A percentile compares a stretch with the other conserved stretches of the same genome.
phyloP scores from a whole-genome alignment of 2,888 invertebrate species.

The Trissonchulus sp. region DNA sequence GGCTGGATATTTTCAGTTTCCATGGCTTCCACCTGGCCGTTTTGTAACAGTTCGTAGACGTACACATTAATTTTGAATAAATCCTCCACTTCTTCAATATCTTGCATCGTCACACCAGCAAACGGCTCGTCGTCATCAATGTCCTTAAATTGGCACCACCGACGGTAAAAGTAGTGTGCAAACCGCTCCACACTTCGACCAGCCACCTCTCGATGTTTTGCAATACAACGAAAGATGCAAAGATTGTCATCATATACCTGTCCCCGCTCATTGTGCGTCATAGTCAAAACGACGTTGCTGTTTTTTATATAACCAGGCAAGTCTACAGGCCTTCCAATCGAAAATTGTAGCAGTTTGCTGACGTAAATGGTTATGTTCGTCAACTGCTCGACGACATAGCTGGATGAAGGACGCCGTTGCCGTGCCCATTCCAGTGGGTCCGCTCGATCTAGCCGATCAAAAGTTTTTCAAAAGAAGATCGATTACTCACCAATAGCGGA shows the following conservation, averaged over 20 bases:
- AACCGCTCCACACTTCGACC: too few species aligned
- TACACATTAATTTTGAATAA: not conserved
- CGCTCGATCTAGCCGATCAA: not conserved
- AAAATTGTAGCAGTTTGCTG: not conserved
- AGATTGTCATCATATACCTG: too few species aligned
- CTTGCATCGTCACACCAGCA: not conserved
- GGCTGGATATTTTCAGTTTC: too few species aligned
- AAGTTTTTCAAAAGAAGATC: not conserved
- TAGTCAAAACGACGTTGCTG: not conserved
- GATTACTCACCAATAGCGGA: not conserved
- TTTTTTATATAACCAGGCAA: not conserved
- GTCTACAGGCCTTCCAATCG: conserved; percentile 6
- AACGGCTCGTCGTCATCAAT: too few species aligned
- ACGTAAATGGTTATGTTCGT: not conserved
- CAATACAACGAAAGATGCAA: conserved; percentile 8
- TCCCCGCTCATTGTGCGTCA: not conserved
- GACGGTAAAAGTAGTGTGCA: not conserved
- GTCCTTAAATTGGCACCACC: not conserved
- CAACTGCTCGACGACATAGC: too few species aligned
- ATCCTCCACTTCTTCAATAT: conserved; percentile 2
- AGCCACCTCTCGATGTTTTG: conserved; percentile 7
- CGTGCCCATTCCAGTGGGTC: conserved; percentile 10
- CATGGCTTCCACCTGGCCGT: too few species aligned
- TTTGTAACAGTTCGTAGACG: not conserved
- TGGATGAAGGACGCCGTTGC: conserved; percentile 7